Conservation (phyloP, 2,113 vertebrate genomes). For the Equus quagga region DNA sequence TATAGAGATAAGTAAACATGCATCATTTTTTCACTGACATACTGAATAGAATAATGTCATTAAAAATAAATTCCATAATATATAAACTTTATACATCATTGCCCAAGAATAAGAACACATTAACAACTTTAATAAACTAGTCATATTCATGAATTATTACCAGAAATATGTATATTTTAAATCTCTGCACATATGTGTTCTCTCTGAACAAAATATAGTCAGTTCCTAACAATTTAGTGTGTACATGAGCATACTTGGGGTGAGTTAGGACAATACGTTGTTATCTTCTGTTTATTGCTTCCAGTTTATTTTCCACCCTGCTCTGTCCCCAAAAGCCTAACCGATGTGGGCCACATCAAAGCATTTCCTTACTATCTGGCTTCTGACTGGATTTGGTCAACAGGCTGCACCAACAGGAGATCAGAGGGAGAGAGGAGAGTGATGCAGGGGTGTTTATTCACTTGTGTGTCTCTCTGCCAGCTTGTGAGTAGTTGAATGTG, state of each 20-base stretch:
- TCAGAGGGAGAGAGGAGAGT: not conserved
- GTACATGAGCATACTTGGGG: too few species aligned
- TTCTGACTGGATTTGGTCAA: not conserved
- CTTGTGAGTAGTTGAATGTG: not conserved
- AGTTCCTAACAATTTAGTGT: not conserved
- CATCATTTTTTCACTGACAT: constrained; percentile 23
- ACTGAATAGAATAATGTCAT: constrained; percentile 22
- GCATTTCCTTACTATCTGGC: not conserved
- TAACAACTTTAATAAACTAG: constrained; percentile 51
- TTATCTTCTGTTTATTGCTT: not conserved
- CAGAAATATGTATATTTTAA: constrained; percentile 20
- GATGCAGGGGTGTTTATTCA: not conserved
- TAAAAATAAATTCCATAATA: constrained; percentile 61
- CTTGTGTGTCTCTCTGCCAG: not conserved
- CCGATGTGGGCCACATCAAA: too few species aligned
- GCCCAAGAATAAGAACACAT: constrained; percentile 37
- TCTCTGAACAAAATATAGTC: not conserved
- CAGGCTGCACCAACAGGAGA: not conserved
- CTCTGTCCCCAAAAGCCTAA: not conserved
- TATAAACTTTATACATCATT: constrained; percentile 57
- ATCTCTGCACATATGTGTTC: not conserved
- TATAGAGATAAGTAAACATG: not conserved
- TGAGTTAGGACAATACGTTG: not conserved
- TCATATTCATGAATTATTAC: constrained; percentile 25
- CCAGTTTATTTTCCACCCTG: not conserved